Conservation (phyloP, 2,113 vertebrate genomes). For the Naja naja region DNA sequence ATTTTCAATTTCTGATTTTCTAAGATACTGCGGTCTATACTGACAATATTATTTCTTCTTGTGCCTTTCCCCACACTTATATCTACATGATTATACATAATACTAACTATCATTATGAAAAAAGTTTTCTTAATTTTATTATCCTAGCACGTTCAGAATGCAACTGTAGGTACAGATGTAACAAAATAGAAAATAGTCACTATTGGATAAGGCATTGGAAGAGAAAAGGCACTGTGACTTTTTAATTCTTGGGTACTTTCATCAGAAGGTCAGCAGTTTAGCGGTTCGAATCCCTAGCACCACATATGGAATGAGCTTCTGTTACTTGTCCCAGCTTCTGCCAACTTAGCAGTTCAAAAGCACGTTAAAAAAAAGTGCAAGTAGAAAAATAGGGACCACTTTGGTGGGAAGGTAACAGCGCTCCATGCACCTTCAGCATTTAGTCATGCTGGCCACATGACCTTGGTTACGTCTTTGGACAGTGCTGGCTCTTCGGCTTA, state of each 20-base stretch:
- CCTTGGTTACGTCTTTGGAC: too few relatives aligned
- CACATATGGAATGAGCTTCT: too few relatives aligned
- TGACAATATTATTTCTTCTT: not conserved
- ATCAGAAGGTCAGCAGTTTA: not conserved
- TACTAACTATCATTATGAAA: not conserved
- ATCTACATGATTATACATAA: not conserved
- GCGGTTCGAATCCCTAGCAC: too few relatives aligned
- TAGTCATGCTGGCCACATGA: too few relatives aligned
- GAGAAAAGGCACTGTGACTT: not conserved
- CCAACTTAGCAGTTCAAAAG: too few relatives aligned
- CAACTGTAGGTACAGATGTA: not conserved
- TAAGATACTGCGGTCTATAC: not conserved
- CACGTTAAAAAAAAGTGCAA: too few relatives aligned
- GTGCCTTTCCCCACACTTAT: not conserved
- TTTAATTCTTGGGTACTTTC: not conserved
- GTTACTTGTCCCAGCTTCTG: too few relatives aligned
- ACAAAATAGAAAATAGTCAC: not conserved
- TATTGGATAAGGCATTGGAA: not conserved
- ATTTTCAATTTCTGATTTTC: conserved; percentile 6
- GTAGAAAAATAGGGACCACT: too few relatives aligned
- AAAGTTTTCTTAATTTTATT: not conserved
- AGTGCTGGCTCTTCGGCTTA: too few relatives aligned
- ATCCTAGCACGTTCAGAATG: not conserved
- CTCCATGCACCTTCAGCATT: too few relatives aligned
- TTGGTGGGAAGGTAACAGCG: too few relatives aligned